Evolutionary conservation across 64 coral and sea anemone genomes (phyloP).

Genomic region (Montipora sp.): DNA sequence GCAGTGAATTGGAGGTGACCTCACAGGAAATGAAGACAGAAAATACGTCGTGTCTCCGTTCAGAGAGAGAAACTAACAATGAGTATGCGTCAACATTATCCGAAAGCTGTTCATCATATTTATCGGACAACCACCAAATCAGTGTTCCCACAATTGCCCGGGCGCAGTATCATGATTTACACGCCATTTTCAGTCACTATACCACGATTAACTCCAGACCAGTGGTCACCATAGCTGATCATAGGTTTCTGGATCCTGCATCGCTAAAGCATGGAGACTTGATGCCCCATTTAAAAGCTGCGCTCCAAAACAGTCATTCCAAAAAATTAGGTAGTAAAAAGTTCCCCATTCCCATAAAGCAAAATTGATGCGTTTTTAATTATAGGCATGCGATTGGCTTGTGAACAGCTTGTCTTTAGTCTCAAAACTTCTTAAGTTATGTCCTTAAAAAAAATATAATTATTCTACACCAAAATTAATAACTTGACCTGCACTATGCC

Average conservation of each 20-base stretch:
- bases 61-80: neutral
- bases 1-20: conserved; percentile 49
- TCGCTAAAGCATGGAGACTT: conserved; percentile 15
- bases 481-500: too few species aligned
- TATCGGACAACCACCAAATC: neutral
- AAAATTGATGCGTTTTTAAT: neutral
- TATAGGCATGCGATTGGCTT: too few species aligned
- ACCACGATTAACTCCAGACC: conserved; percentile 25
- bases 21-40: neutral
- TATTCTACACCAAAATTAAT: too few species aligned
- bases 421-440: too few species aligned
- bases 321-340: neutral
- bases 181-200: conserved; percentile 89
- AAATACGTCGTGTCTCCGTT: neutral
- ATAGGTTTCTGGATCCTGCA: conserved; percentile 9
- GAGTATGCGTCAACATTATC: neutral
- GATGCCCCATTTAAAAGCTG: neutral
- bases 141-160: conserved; percentile 64
- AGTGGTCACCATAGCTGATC: conserved; percentile 31
- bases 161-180: conserved; percentile 75
- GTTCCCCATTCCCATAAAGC: neutral
- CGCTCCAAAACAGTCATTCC: neutral
- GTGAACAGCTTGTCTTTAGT: too few species aligned
- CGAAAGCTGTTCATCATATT: conserved; percentile 10
- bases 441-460: too few species aligned